Conservation (phyloP, 2,797 vertebrate genomes). For the Phalloptychus januarius region DNA sequence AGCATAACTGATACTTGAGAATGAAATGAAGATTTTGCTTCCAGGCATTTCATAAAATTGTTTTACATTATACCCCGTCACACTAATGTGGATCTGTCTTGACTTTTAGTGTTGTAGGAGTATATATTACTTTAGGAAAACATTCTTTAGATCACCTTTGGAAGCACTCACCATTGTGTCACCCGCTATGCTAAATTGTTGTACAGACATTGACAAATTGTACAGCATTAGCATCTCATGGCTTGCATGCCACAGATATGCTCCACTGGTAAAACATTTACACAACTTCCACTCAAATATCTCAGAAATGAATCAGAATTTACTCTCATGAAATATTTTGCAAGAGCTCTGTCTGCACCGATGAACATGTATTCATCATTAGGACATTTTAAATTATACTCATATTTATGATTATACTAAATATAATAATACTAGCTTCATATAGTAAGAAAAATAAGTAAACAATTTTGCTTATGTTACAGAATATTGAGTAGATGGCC, state of each 20-base stretch:
- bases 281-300: neutral
- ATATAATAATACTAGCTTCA: no score
- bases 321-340: neutral
- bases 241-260: neutral
- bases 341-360: neutral
- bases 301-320: neutral
- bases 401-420: no score
- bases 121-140: neutral
- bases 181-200: neutral
- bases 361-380: neutral
- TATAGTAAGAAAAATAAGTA: no score
- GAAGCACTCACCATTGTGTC: neutral
- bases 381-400: neutral
- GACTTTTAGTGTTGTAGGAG: neutral
- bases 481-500: neutral
- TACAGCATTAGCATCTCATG: neutral
- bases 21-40: neutral
- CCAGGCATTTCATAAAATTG: neutral
- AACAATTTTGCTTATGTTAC: neutral
- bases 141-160: neutral
- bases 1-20: neutral
- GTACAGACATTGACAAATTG: neutral
- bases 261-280: neutral
- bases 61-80: neutral
- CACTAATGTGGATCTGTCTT: neutral